phyloP scores from a whole-genome alignment of 2,888 invertebrate genomes.

The Scaptomyza tumidula region DNA sequence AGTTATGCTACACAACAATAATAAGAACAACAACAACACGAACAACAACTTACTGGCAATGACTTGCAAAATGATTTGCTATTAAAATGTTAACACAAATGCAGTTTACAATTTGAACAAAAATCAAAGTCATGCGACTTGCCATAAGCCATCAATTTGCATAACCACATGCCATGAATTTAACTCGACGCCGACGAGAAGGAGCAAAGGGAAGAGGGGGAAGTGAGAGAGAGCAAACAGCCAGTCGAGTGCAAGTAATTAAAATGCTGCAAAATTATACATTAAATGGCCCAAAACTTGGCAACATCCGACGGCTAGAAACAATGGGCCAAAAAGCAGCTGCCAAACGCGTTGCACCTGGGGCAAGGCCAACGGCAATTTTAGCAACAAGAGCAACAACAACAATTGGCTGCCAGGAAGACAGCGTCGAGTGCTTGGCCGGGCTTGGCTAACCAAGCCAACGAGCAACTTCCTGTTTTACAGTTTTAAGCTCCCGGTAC shows the following conservation, averaged over 20 bases:
- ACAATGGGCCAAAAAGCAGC: conserved; percentile 71
- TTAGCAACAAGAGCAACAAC: conserved; percentile 16
- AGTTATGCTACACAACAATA: conserved; percentile 35
- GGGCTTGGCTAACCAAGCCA: conserved; percentile 79
- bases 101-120: conserved; percentile 45
- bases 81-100: conserved; percentile 50
- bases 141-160: conserved; percentile 63
- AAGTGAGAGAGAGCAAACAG: neutral
- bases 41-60: conserved; percentile 17
- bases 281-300: conserved; percentile 73
- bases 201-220: neutral
- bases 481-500: conserved; percentile 67
- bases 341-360: conserved; percentile 70
- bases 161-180: conserved; percentile 58
- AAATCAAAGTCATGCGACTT: conserved; percentile 67
- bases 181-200: conserved; percentile 3
- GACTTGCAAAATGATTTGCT: conserved; percentile 58
- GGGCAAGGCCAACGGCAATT: conserved; percentile 55
- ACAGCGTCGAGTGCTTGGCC: conserved; percentile 64
- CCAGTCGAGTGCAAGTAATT: conserved; percentile 56
- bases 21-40: conserved; percentile 9
- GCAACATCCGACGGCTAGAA: conserved; percentile 72
- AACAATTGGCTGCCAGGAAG: conserved; percentile 48
- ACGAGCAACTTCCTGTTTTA: conserved; percentile 78
- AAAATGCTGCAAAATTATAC: conserved; percentile 78